These are phyloP conservation scores for Macquaria ambigua DNA, from an alignment of 2,113 vertebrate genomes.

Conservation along the genomic window DNA sequence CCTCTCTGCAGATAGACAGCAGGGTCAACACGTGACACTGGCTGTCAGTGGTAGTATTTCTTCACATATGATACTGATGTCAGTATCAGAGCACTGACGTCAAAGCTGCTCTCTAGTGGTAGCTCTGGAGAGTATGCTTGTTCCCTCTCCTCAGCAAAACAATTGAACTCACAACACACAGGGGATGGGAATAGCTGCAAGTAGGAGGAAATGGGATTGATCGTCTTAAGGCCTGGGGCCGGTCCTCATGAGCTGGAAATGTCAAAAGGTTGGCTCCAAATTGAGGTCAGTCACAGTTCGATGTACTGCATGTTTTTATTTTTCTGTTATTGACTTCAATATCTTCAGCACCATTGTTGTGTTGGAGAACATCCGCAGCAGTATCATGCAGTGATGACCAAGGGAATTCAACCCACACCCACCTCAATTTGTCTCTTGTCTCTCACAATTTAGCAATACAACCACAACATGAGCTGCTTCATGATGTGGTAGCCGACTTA, in stretches of 20 bases:
- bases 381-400: background rate
- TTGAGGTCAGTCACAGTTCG: conserved; percentile 20
- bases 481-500: conserved; percentile 13
- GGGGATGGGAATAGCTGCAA: conserved; percentile 8
- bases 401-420: conserved; percentile 25
- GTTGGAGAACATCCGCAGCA: conserved; percentile 16
- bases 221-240: conserved; percentile 1
- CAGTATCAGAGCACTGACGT: conserved; percentile 36
- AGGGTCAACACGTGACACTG: conserved; percentile 9
- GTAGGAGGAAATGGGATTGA: conserved; percentile 17
- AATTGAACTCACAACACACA: conserved; percentile 14
- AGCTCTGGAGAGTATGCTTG: conserved; percentile 40
- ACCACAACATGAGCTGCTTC: conserved; percentile 14
- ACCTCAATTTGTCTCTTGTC: conserved; percentile 42
- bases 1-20: background rate
- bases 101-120: conserved; percentile 62
- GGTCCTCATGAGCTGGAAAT: conserved; percentile 1
- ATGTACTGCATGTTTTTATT: background rate
- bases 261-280: conserved; percentile 18
- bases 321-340: background rate
- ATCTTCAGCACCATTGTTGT: conserved; percentile 9
- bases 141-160: conserved; percentile 38
- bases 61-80: conserved; percentile 40
- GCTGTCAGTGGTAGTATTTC: conserved; percentile 9
- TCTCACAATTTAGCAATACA: conserved; percentile 17